Percentiles rank a stretch among this genome's conserved stretches.
Evolutionary conservation across 2,797 vertebrate species (phyloP).

Genomic region (Mormyrus hasselquistii): DNA sequence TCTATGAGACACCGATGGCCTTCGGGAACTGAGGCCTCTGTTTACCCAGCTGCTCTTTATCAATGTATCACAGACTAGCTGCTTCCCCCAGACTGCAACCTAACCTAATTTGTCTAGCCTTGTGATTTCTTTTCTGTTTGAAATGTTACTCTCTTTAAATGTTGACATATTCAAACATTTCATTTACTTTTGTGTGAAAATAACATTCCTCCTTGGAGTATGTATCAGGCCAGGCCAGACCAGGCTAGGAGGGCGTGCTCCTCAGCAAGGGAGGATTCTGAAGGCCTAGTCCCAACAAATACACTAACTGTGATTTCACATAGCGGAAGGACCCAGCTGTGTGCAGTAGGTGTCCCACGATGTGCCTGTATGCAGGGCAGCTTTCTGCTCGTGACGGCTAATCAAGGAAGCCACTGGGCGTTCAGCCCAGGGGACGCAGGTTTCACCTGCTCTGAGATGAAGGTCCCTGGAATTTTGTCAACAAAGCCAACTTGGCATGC

Average conservation of each 20-base stretch:
- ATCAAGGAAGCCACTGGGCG: neutral
- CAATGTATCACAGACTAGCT: neutral
- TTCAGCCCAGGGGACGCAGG: neutral
- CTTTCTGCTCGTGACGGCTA: neutral
- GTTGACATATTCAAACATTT: neutral
- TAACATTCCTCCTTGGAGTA: neutral
- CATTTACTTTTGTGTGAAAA: neutral
- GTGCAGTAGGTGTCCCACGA: neutral
- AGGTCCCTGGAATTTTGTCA: neutral
- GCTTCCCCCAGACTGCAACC: neutral
- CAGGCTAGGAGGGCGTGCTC: neutral
- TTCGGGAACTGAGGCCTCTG: neutral
- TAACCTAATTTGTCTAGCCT: neutral
- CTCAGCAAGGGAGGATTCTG: neutral
- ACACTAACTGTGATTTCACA: neutral
- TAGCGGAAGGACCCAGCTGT: constrained; percentile 5
- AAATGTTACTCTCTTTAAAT: neutral
- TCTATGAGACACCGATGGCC: neutral
- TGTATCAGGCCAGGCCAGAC: neutral
- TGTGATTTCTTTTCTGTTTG: neutral
- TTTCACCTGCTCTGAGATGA: neutral
- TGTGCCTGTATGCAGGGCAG: neutral
- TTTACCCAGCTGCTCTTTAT: neutral
- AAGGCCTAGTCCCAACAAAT: neutral
- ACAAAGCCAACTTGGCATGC: neutral